phyloP scores from a whole-genome alignment of 2,797 vertebrate species.

The Brotula barbata region DNA sequence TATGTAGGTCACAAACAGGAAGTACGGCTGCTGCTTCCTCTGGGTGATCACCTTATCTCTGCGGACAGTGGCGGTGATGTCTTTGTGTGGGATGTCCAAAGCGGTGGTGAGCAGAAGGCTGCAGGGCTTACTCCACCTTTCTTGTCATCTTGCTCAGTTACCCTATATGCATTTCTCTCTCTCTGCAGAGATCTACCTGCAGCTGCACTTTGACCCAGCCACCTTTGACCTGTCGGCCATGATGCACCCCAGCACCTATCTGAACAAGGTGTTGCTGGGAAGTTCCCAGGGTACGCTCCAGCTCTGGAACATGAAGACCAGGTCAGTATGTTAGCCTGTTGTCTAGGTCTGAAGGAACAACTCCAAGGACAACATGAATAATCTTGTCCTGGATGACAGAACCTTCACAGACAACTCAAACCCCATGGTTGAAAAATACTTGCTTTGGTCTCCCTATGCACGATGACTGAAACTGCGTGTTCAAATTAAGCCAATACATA shows the following conservation, averaged over 20 bases:
- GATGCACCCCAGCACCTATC: constrained; percentile 94
- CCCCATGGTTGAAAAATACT: too few species aligned
- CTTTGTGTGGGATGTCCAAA: constrained; percentile 88
- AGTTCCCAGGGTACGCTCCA: constrained; percentile 92
- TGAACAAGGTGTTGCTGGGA: constrained; percentile 96
- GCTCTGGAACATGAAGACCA: constrained; percentile 95
- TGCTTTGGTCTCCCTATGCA: too few species aligned
- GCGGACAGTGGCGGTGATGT: constrained; percentile 85
- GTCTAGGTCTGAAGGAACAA: too few species aligned
- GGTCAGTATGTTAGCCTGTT: constrained; percentile 67
- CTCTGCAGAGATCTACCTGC: constrained; percentile 87
- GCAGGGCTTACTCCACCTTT: not conserved
- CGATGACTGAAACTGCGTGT: too few species aligned
- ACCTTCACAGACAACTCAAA: too few species aligned
- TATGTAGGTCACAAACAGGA: constrained; percentile 88
- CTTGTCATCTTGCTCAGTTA: not conserved
- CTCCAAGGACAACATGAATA: too few species aligned
- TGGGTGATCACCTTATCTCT: constrained; percentile 93
- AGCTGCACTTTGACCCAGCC: constrained; percentile 85
- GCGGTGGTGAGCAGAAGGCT: constrained; percentile 43
- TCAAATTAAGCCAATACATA: too few species aligned
- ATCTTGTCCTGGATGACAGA: too few species aligned
- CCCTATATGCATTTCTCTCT: constrained; percentile 29
- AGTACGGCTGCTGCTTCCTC: constrained; percentile 88
- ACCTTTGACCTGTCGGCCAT: constrained; percentile 87